A percentile compares a stretch with the other conserved stretches of the same genome.
Evolutionary conservation across 2,113 vertebrate genomes (phyloP).

Genomic region (Engraulis encrasicolus): DNA sequence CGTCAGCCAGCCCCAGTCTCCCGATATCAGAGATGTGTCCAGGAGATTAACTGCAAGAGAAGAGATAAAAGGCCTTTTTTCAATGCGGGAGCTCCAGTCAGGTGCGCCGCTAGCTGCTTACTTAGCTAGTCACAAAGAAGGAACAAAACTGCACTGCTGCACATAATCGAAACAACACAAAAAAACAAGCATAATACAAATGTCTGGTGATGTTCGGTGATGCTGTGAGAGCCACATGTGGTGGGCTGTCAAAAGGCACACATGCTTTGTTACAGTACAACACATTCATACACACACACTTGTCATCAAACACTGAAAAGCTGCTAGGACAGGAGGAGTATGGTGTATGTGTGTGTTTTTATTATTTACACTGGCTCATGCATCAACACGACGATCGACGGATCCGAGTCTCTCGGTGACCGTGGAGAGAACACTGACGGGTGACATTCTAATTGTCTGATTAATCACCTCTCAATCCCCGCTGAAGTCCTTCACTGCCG

Average conservation of each 20-base stretch:
- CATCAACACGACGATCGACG: neutral
- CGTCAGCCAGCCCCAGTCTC: slow-evolving; percentile 97
- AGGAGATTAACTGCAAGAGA: slow-evolving; percentile 90
- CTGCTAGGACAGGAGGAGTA: neutral
- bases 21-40: slow-evolving; percentile 86
- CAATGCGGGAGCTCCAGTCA: neutral
- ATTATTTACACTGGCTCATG: neutral
- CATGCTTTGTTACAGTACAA: neutral
- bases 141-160: neutral
- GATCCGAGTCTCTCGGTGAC: neutral
- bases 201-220: neutral
- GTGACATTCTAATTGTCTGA: slow-evolving; percentile 35
- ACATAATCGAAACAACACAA: neutral
- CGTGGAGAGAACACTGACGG: neutral
- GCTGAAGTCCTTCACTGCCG: slow-evolving; percentile 31
- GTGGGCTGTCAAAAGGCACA: neutral
- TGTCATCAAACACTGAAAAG: neutral
- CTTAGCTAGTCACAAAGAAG: neutral
- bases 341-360: too few species aligned
- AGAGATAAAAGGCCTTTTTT: slow-evolving; percentile 4
- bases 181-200: neutral
- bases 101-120: neutral
- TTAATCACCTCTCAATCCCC: slow-evolving; percentile 39
- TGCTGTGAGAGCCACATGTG: neutral
- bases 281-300: neutral